These are phyloP conservation scores for Carapus acus DNA, from an alignment of 2,797 vertebrate species.

Conservation along the genomic window DNA sequence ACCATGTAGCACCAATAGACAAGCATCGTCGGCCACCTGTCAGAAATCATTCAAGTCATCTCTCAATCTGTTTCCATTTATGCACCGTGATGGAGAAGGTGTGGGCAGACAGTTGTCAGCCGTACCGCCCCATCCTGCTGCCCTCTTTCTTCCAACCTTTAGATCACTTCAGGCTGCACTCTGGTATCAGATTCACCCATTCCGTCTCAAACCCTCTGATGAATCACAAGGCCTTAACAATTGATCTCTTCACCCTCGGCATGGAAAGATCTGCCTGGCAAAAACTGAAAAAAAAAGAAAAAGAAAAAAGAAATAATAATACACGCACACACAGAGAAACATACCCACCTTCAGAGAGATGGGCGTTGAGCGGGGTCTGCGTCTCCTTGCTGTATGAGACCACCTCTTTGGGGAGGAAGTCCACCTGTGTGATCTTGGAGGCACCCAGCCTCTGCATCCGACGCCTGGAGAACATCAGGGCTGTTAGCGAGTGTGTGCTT, in stretches of 20 bases:
- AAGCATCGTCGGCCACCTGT: conserved; percentile 59
- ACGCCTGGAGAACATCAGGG: conserved; percentile 68
- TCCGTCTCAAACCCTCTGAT: conserved; percentile 26
- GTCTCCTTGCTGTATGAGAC: conserved; percentile 96
- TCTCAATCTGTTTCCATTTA: conserved; percentile 73
- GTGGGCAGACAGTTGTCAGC: conserved; percentile 41
- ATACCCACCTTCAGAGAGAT: conserved; percentile 86
- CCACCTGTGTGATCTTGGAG: conserved; percentile 94
- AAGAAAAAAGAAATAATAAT: too few species aligned
- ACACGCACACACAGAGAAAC: conserved; percentile 5
- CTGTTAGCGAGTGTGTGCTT: not conserved
- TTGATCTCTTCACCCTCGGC: too few species aligned
- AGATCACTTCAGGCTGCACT: conserved; percentile 52
- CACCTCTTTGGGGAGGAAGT: conserved; percentile 90
- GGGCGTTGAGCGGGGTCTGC: conserved; percentile 84
- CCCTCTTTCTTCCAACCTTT: conserved; percentile 48
- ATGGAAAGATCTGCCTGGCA: too few species aligned
- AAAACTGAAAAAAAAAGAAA: too few species aligned
- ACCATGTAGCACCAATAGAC: conserved; percentile 42
- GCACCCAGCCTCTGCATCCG: conserved; percentile 86
- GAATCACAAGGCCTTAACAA: not conserved
- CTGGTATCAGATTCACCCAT: conserved; percentile 48
- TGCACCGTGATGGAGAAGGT: conserved; percentile 58
- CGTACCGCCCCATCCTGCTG: conserved; percentile 34
- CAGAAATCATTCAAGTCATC: conserved; percentile 72